A percentile compares a stretch with the other conserved stretches of the same genome.
phyloP scores from a whole-genome alignment of 2,113 vertebrate genomes.

The Labeo rohita region DNA sequence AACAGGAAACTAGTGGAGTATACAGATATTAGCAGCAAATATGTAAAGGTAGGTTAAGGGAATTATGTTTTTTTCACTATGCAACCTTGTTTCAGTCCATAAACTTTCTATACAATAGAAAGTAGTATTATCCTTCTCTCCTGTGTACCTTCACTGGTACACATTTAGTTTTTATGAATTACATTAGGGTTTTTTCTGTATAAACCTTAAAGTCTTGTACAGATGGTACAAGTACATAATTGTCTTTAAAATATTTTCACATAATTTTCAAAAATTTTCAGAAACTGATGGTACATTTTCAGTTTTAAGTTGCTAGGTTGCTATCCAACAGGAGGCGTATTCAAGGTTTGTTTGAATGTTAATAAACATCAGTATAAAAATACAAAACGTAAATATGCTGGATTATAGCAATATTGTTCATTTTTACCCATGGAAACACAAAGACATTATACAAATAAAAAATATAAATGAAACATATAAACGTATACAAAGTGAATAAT shows the following conservation, averaged over 20 bases:
- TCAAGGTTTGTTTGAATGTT: background rate
- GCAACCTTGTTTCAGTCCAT: conserved; percentile 54
- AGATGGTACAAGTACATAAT: background rate
- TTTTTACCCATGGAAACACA: background rate
- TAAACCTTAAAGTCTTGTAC: background rate
- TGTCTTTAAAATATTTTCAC: background rate
- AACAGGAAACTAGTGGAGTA: conserved; percentile 94
- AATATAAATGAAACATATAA: background rate
- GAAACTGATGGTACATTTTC: background rate
- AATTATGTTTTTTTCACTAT: conserved; percentile 47
- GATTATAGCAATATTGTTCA: background rate
- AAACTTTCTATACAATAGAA: conserved; percentile 52
- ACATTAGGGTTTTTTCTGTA: background rate
- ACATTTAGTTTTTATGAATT: conserved; percentile 36
- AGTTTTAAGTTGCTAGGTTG: background rate
- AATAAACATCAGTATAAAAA: background rate
- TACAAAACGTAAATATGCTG: background rate
- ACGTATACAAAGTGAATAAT: too few relatives aligned
- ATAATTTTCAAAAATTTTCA: background rate
- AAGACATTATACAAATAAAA: background rate
- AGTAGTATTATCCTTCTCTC: background rate
- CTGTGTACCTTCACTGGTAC: background rate
- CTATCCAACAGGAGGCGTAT: background rate
- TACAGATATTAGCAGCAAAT: conserved; percentile 92
- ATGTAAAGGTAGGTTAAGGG: conserved; percentile 87